These are phyloP conservation scores for Plodia interpunctella DNA, from an alignment of 1,140 invertebrate genomes.

Conservation along the genomic window DNA sequence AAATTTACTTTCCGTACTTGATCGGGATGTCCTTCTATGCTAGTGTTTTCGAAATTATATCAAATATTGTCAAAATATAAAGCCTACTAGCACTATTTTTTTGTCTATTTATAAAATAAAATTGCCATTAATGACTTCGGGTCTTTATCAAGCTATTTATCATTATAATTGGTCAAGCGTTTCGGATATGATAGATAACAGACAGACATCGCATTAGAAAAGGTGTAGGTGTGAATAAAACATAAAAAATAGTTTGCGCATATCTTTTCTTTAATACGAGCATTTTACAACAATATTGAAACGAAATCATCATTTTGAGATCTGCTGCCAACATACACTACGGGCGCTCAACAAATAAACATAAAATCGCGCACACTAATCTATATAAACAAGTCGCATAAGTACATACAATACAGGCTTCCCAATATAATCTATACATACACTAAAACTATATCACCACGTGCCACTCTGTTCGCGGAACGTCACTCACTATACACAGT, in stretches of 20 bases:
- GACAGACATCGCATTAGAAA: too few species aligned
- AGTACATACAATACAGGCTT: slow-evolving; percentile 75
- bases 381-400: slow-evolving; percentile 76
- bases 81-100: too few species aligned
- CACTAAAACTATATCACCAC: slow-evolving; percentile 74
- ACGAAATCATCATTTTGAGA: slow-evolving; percentile 75
- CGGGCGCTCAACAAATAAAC: slow-evolving; percentile 75
- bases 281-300: slow-evolving; percentile 77
- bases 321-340: slow-evolving; percentile 76
- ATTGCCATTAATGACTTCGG: too few species aligned
- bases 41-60: too few species aligned
- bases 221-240: slow-evolving; percentile 29
- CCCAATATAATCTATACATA: slow-evolving; percentile 67
- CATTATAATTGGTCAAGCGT: too few species aligned
- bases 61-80: too few species aligned
- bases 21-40: too few species aligned
- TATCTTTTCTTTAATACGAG: slow-evolving; percentile 76
- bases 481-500: slow-evolving; percentile 50
- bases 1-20: too few species aligned
- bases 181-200: too few species aligned
- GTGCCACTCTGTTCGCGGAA: slow-evolving; percentile 50
- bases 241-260: slow-evolving; percentile 62
- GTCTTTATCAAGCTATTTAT: too few species aligned
- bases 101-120: too few species aligned
- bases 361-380: slow-evolving; percentile 71